These are phyloP conservation scores for Sinohyriopsis cumingii DNA, from an alignment of 2,888 invertebrate species.

Conservation along the genomic window DNA sequence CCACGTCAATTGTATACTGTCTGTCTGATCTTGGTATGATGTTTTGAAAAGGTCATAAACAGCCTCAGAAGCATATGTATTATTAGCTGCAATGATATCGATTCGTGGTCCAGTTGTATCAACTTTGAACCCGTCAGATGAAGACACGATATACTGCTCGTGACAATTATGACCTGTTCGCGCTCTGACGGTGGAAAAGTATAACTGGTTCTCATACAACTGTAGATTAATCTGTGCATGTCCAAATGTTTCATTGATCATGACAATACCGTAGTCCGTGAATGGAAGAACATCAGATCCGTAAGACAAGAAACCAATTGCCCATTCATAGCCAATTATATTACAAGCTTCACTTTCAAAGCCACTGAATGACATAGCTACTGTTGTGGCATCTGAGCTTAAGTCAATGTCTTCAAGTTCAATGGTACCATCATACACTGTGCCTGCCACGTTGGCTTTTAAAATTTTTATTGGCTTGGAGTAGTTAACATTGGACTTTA, in stretches of 20 bases:
- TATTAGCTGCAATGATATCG: conserved; percentile 9
- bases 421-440: conserved; percentile 48
- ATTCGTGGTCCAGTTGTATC: conserved; percentile 40
- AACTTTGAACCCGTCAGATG: conserved; percentile 51
- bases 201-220: conserved; percentile 42
- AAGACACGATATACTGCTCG: conserved; percentile 46
- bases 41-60: conserved; percentile 11
- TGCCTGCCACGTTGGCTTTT: conserved; percentile 45
- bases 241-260: conserved; percentile 45
- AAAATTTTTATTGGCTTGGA: conserved; percentile 39
- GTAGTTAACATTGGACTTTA: conserved; percentile 20
- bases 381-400: conserved; percentile 42
- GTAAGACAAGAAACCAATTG: conserved; percentile 46
- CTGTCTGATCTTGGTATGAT: conserved; percentile 26
- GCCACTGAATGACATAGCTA: conserved; percentile 52
- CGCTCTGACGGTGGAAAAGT: conserved; percentile 50
- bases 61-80: conserved; percentile 13
- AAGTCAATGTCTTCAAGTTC: conserved; percentile 37
- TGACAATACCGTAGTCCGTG: conserved; percentile 51
- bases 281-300: conserved; percentile 48
- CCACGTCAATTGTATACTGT: conserved; percentile 24
- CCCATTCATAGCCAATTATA: conserved; percentile 55
- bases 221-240: conserved; percentile 45
- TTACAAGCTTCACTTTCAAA: conserved; percentile 55
- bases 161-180: conserved; percentile 46